phyloP scores from a whole-genome alignment of 2,888 invertebrate genomes.

The Ennomos fuscantarius region DNA sequence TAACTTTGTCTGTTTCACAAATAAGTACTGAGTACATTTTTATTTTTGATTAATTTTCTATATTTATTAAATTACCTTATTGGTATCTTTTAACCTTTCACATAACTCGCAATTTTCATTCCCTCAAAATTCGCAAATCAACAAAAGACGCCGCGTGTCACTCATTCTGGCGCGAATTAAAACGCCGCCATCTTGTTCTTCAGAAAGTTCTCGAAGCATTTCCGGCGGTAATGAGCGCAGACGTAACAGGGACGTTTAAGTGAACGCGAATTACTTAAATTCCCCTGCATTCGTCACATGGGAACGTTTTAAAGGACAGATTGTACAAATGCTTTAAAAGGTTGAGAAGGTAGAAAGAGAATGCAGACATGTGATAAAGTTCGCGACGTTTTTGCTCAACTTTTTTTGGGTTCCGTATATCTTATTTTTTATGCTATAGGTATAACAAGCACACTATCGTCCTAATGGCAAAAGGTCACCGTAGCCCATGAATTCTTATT shows the following conservation, averaged over 20 bases:
- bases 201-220: constrained; percentile 61
- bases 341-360: constrained; percentile 27
- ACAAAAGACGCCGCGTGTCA: constrained; percentile 28
- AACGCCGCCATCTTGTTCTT: constrained; percentile 58
- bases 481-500: no score
- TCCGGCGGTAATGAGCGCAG: constrained; percentile 58
- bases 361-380: background rate
- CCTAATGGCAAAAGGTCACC: no score
- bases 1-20: no score
- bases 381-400: background rate
- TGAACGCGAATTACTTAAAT: constrained; percentile 56
- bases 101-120: constrained; percentile 2
- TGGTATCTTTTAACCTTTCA: background rate
- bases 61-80: no score
- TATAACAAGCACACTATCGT: no score
- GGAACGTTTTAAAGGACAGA: constrained; percentile 40
- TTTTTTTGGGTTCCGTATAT: no score
- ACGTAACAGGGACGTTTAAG: constrained; percentile 53
- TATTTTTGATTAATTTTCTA: no score
- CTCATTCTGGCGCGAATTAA: constrained; percentile 58
- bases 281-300: constrained; percentile 55
- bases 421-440: no score
- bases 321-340: constrained; percentile 34
- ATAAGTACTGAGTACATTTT: no score
- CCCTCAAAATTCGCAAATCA: constrained; percentile 15